Conservation (phyloP, 1,140 invertebrate species). For the Drosophila rufa region DNA sequence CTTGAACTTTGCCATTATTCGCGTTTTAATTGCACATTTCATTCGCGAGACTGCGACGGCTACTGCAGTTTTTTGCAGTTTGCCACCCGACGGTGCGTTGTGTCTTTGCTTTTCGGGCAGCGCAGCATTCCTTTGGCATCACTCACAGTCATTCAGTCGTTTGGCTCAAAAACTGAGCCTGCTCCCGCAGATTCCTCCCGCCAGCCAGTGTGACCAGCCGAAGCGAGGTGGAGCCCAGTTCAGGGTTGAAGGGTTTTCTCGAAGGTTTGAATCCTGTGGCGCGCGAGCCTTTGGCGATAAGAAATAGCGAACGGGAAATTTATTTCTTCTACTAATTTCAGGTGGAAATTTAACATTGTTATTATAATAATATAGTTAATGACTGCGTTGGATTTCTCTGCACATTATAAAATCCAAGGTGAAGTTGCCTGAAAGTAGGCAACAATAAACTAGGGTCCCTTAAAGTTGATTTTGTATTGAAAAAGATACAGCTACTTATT, state of each 20-base stretch:
- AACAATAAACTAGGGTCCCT: background rate
- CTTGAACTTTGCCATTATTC: slow-evolving; percentile 36
- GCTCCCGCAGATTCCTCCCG: slow-evolving; percentile 39
- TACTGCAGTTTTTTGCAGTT: slow-evolving; percentile 21
- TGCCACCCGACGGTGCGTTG: slow-evolving; percentile 19
- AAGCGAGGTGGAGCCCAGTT: slow-evolving; percentile 10
- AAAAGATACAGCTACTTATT: no score
- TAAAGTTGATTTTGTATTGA: no score
- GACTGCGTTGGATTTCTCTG: background rate
- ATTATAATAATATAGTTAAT: background rate
- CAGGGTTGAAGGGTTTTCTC: slow-evolving; percentile 33
- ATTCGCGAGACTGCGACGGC: slow-evolving; percentile 22
- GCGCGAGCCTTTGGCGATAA: slow-evolving; percentile 9
- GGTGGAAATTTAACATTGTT: no score
- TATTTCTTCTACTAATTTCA: no score
- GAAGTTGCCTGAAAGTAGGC: background rate
- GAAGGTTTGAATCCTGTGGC: slow-evolving; percentile 28
- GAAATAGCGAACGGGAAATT: background rate
- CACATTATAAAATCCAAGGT: background rate
- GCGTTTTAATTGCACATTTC: slow-evolving; percentile 40
- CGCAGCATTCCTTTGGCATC: slow-evolving; percentile 45
- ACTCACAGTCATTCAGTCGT: slow-evolving; percentile 23
- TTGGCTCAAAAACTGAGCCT: slow-evolving; percentile 27
- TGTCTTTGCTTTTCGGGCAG: slow-evolving; percentile 28
- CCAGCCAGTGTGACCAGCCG: slow-evolving; percentile 22